phyloP scores from a whole-genome alignment of 2,113 vertebrate genomes.

The Bos taurus region DNA sequence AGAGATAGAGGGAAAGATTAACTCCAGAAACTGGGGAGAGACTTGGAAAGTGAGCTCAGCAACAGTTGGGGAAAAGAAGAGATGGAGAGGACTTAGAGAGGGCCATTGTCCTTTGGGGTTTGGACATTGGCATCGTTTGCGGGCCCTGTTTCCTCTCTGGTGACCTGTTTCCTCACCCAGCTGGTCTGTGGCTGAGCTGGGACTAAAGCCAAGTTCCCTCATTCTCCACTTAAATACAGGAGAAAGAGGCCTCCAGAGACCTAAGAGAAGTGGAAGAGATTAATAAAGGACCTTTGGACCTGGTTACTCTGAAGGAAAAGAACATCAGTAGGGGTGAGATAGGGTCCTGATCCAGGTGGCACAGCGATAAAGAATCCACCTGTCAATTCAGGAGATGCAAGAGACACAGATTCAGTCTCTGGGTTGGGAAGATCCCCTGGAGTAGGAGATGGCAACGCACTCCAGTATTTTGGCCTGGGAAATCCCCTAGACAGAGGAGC shows the following conservation, averaged over 20 bases:
- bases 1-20: neutral
- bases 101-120: neutral
- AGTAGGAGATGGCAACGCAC: neutral
- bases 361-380: rapidly evolving
- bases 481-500: neutral
- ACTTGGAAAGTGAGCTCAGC: neutral
- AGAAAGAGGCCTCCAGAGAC: neutral
- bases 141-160: neutral
- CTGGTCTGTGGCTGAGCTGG: neutral
- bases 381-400: neutral
- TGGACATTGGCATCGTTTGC: neutral
- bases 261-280: neutral
- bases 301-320: neutral
- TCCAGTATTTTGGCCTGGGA: neutral
- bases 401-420: neutral
- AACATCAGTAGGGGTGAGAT: neutral
- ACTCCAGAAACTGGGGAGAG: neutral
- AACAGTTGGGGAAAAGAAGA: neutral
- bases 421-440: neutral
- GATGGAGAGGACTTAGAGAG: neutral
- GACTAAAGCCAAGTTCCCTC: neutral
- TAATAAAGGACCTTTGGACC: neutral
- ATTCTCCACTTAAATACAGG: neutral
- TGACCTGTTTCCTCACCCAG: neutral
- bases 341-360: neutral